These are phyloP conservation scores for Aldabrachelys gigantea DNA, from an alignment of 2,113 vertebrate species.

Conservation along the genomic window DNA sequence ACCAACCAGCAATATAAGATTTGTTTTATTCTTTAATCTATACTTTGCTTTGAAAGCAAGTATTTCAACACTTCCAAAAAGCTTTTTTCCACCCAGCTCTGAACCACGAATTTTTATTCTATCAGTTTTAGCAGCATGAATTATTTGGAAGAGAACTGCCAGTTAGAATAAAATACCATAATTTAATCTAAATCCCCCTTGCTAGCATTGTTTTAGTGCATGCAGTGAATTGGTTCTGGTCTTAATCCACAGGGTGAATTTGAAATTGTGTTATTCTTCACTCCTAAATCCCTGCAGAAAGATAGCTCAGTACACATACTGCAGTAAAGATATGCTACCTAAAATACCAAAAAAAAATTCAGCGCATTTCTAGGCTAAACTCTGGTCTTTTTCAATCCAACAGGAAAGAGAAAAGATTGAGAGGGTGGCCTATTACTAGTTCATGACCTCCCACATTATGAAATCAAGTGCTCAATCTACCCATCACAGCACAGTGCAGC, in stretches of 20 bases:
- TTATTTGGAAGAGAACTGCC: neutral
- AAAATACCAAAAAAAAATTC: neutral
- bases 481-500: neutral
- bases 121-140: neutral
- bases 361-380: neutral
- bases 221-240: neutral
- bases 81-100: neutral
- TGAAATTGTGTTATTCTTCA: neutral
- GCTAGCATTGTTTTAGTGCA: neutral
- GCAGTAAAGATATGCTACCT: neutral
- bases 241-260: no score
- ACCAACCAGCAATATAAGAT: no score
- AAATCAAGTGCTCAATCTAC: neutral
- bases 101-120: neutral
- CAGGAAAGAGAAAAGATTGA: neutral
- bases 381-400: neutral
- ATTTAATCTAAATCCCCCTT: neutral
- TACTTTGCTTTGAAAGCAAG: neutral
- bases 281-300: neutral
- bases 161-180: neutral
- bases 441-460: rapidly evolving
- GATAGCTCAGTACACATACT: neutral
- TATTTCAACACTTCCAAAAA: neutral
- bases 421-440: neutral
- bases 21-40: no score